Evolutionary conservation across 2,113 vertebrate genomes (phyloP), one percentile per base, ranked within the genome.

Genomic region (Leptodactylus fuscus): DNA sequence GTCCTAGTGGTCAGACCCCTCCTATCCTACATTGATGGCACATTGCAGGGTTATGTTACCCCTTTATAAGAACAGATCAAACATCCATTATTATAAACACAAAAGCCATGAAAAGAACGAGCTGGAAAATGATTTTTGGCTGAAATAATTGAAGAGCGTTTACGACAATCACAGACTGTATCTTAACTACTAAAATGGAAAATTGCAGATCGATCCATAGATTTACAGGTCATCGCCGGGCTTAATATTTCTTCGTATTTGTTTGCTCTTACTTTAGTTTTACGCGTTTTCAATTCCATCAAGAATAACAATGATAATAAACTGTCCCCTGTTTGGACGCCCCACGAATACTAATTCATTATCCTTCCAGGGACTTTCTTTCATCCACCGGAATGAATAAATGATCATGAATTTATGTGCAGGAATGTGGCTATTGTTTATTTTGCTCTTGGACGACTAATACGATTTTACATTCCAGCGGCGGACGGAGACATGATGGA

Each of bases 381-480:
- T 67, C 60, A 69, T 67, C 18, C 5, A 51, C 5, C n/a, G n/a
- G 32, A 55, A 55, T n/a, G 4, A 34, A 80, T 62, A 60, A 24
- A 80, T 62, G 58, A 62, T 80, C 32, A 32, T 69, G 60, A 81
- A 81, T 46, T 48, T 48, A 67, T 44, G 36, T 69, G 58, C 13
- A 22, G 44, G 65, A 70, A 49, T 24, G 46, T 53, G 65, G 46
- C 65, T 69, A 69, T 81, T 81, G 80, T 81, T 81, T 82, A 36
- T 16, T 49, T 49, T 85, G 13, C 24, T 51, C 46, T 44, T 29
- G 16, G 60, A 67, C 65, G 29, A 12, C 20, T 22, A 41, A 51
- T 51, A 69, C 83, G 41, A 85, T 85, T 78, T 38, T 27, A 36
- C 27, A 51, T 85, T 78, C 44, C 16, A 29, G 22, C 27, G 70